Base-by-base conservation (phyloP, 2,888 invertebrate species). In the Parthenolecanium corni region DNA sequence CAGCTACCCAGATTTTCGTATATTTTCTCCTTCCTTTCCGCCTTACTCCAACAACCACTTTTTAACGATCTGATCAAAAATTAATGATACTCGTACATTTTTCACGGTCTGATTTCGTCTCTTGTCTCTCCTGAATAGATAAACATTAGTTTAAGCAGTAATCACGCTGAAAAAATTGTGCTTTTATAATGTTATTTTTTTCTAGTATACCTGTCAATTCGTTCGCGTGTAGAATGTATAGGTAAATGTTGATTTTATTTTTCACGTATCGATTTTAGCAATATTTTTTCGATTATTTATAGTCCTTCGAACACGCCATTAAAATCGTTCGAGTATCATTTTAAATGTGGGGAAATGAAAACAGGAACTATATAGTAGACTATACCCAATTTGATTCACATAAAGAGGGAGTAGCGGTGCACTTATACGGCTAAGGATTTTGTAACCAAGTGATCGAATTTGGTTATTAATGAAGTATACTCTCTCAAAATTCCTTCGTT, bases 1-100 rank as follows among this genome's bases (percentile, higher is more conserved):
- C 25, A 12, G 31, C 25, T 52, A 18, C 52, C 46, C 20, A 46
- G 23, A 46, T 24, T 14, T 23, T 49, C 12, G 23, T 47, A 20
- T 21, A 5, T 21, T 24, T 9, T 49, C 49, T 23, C 3, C 24
- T 14, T 16, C 21, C n/a, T 1, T 16, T 18, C 12, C 9, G 38
- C n/a, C 31, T 18, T 31, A 4, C 9, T 31, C 31, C 31, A 25
- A 23, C 16, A 4, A 38, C 14, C 44, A 18, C 6, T 44, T 18
- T 25, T 53, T 53, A 38, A 53, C 31, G 52, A 53, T n/a, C 38
- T 53, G 12, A 21, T 31, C 38, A 53, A 36, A 53, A 53, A 53
- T 53, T 53, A 38, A 53, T n/a, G 18, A 21, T 9, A 12, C 38
- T n/a, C 36, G 31, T 53, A n/a, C n/a, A n/a, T 53, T 31, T 31